Evolutionary conservation across 2,113 vertebrate genomes (phyloP), one percentile per base, ranked within the genome.

Genomic region (Bubo bubo): DNA sequence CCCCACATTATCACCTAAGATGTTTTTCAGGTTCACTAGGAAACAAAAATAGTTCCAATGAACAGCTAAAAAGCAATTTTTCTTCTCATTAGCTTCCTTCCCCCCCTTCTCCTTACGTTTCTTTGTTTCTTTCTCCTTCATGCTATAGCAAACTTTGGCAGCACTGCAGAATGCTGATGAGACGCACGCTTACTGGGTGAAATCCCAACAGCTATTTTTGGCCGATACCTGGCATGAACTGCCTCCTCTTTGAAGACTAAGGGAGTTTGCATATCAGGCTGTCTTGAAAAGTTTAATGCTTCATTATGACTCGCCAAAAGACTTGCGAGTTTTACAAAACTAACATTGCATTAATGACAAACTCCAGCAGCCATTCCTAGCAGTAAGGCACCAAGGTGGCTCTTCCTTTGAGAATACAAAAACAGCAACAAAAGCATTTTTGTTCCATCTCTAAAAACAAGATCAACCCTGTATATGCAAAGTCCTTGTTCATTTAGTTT

Each of bases 101-200:
- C 8, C 39, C 50, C 14, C 20, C 45, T 84, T 79, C 85, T 79
- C 79, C 80, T 92, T 88, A 93, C 79, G 86, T 95, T 95, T 96
- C 92, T 95, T 97, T 97, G 90, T 95, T 97, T 95, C 84, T 93
- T 93, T 93, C 95, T 93, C 93, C 94, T 96, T 97, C 95, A 95
- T 96, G 94, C 86, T 94, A 35, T 95, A 87, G 91, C 93, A 96
- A 90, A 92, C 91, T 91, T 95, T 94, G 81, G 96, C 94, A 96
- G 87, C 15, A 18, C 77, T 88, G 70, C 79, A 74, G 95, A 96
- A 96, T 95, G 84, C 93, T 93, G 94, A 97, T 95, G 96, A 97
- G 94, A 81, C 74, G 74, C 75, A 62, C 12, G 2, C 62, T 94
- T 89, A 82, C 71, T 47, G 84, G 59, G 87, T 95, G 62, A 89